phyloP scores from a whole-genome alignment of 2,113 vertebrate species.

The Eulemur macaco region DNA sequence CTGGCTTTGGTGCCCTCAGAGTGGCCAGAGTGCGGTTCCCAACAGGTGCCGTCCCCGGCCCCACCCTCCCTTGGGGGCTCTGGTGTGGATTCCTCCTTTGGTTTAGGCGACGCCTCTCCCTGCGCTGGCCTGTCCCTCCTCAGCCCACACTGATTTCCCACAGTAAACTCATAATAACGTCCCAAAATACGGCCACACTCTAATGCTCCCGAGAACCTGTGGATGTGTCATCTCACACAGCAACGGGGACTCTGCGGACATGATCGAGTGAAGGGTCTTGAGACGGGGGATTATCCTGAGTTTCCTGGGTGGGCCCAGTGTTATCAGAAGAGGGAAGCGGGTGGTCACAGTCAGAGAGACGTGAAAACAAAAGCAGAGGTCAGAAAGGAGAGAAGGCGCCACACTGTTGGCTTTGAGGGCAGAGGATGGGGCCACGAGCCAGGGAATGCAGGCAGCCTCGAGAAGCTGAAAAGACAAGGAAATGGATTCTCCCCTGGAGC shows the following conservation, averaged over 20 bases:
- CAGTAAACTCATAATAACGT: not conserved
- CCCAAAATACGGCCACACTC: not conserved
- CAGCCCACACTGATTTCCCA: not conserved
- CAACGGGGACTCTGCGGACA: not conserved
- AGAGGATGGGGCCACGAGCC: not conserved
- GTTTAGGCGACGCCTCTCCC: not conserved
- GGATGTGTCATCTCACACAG: not conserved
- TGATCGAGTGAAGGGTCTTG: not conserved
- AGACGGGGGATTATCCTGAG: not conserved
- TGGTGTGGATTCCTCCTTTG: not conserved
- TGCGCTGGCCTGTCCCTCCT: not conserved
- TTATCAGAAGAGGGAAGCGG: not conserved
- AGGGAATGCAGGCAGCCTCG: not conserved
- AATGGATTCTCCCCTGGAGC: not conserved
- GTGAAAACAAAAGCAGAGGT: not conserved
- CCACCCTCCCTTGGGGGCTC: rapidly evolving
- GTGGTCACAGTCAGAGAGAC: not conserved
- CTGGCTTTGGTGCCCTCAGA: not conserved
- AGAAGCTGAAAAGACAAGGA: not conserved
- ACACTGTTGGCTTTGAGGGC: not conserved
- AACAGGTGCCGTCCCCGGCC: not conserved
- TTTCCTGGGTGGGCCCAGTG: not conserved
- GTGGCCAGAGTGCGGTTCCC: not conserved
- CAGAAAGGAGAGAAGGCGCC: not conserved
- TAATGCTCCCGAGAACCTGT: not conserved